Conservation (phyloP, 2,113 vertebrate genomes). For the Cebidichthys violaceus region DNA sequence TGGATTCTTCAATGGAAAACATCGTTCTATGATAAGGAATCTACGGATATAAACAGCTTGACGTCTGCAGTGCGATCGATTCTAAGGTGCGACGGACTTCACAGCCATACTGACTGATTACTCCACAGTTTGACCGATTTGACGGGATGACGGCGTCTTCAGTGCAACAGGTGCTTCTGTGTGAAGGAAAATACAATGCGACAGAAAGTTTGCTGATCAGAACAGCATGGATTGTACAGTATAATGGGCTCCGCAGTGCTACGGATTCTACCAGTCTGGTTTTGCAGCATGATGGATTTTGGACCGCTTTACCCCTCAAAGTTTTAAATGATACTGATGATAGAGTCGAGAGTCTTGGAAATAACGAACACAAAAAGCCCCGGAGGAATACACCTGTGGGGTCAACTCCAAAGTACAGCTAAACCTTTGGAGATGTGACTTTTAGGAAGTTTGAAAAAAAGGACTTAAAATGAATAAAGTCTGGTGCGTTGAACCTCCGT, state of each 20-base stretch:
- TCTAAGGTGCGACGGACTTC: not conserved
- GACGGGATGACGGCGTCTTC: too few relatives aligned
- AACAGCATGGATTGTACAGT: conserved; percentile 15
- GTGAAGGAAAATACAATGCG: not conserved
- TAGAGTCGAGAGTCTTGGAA: not conserved
- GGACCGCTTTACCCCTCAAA: not conserved
- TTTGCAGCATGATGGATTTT: not conserved
- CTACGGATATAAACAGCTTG: not conserved
- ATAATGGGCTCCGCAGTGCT: not conserved
- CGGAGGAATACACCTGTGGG: not conserved
- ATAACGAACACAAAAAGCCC: not conserved
- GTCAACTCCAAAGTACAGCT: not conserved
- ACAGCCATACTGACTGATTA: not conserved
- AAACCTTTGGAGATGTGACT: not conserved
- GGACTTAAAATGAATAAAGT: conserved; percentile 19
- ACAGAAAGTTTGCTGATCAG: not conserved
- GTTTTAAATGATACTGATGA: not conserved
- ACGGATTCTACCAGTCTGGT: not conserved
- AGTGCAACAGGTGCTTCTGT: not conserved
- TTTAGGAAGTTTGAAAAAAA: not conserved
- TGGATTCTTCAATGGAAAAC: not conserved
- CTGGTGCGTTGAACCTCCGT: conserved; percentile 26
- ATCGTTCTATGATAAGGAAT: not conserved
- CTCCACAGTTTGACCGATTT: not conserved
- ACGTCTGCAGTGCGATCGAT: not conserved